Conservation (phyloP, 2,797 vertebrate species). For the Cyclura pinguis region DNA sequence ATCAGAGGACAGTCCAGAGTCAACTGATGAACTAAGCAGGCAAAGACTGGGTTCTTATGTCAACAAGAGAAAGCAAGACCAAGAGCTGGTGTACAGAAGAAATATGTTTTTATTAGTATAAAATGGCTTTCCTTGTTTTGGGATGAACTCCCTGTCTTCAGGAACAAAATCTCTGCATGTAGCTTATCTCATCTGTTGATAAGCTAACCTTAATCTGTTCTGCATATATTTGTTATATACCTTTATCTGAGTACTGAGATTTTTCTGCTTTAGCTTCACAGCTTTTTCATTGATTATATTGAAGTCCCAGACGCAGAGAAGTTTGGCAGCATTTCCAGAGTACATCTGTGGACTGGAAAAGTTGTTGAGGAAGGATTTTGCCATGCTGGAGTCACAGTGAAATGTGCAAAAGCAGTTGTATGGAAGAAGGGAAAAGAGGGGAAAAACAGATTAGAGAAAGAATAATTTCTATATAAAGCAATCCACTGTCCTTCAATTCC, state of each 20-base stretch:
- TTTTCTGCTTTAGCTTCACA: constrained; percentile 89
- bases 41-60: no score
- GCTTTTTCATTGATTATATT: constrained; percentile 88
- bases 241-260: constrained; percentile 90
- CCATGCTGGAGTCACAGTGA: constrained; percentile 83
- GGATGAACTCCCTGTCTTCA: no score
- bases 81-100: no score
- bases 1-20: no score
- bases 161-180: no score
- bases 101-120: no score
- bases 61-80: no score
- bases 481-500: not conserved
- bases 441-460: not conserved
- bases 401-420: not conserved
- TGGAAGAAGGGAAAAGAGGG: not conserved
- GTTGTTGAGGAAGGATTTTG: constrained; percentile 87
- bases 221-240: constrained; percentile 71
- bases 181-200: no score
- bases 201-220: no score
- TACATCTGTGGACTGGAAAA: constrained; percentile 77
- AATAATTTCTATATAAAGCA: not conserved
- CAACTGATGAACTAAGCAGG: no score
- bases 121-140: no score
- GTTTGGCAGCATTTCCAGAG: constrained; percentile 85
- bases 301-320: constrained; percentile 95